A percentile compares a stretch with the other conserved stretches of the same genome.
These are phyloP conservation scores for Conus betulinus DNA, from an alignment of 1,140 invertebrate species.

Conservation along the genomic window DNA sequence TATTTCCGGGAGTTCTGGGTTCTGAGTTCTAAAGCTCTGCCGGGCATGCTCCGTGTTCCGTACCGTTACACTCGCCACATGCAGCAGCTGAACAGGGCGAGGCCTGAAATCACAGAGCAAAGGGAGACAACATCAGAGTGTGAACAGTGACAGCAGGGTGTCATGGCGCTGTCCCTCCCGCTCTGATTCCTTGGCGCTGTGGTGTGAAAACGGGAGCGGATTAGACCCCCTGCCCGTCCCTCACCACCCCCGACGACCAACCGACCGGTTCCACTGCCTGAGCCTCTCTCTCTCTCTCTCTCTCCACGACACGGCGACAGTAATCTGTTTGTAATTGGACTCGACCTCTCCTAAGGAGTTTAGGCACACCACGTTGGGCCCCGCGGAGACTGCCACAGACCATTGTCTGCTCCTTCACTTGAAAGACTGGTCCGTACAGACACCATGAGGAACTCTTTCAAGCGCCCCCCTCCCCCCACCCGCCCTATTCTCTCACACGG, in stretches of 20 bases:
- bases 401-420: neutral
- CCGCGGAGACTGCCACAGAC: neutral
- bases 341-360: constrained; percentile 1
- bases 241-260: too few relatives aligned
- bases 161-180: too few relatives aligned
- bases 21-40: too few relatives aligned
- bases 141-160: neutral
- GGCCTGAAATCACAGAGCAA: neutral
- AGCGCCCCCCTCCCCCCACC: too few relatives aligned
- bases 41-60: too few relatives aligned
- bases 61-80: neutral
- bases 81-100: neutral
- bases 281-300: too few relatives aligned
- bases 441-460: neutral
- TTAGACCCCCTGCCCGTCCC: neutral
- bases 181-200: neutral
- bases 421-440: neutral
- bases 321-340: constrained; percentile 25
- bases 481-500: neutral
- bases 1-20: too few relatives aligned
- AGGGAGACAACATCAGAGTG: neutral
- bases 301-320: neutral
- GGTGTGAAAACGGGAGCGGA: constrained; percentile 19
- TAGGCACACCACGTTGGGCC: constrained; percentile 16
- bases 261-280: too few relatives aligned